Evolutionary conservation across 2,113 vertebrate genomes (phyloP), one percentile per base, ranked within the genome.

Genomic region (Paralichthys olivaceus): DNA sequence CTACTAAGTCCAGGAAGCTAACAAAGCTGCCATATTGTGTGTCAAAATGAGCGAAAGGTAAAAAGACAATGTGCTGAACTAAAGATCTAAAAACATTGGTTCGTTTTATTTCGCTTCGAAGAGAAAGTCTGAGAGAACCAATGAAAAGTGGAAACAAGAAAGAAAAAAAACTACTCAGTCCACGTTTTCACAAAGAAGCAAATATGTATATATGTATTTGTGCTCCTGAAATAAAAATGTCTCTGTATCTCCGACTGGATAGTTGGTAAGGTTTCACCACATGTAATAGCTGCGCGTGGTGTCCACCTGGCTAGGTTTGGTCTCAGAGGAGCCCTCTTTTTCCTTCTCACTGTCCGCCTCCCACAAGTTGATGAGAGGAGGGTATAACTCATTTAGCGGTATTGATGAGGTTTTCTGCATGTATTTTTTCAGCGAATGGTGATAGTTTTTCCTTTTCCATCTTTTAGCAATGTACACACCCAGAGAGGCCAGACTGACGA

Each of bases 321-420:
- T 90, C 86, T 99, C 98, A 1, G 95, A 92, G 23, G 95, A 92
- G 12, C 95, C 95, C 11, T 99, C 97, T 75, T 98, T 99, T 80
- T 99, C 98, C 74, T 98, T 99, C 86, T 99, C 98, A 37, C 93
- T 95, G 91, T 99, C 98, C 0, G 94, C 96, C 87, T 99, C 98
- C 98, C 98, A 99, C 89, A 99, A 93, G 90, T 97, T 99, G 88
- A 99, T 99, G 74, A 99, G 97, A 1, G 98, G 98, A 1, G 98
- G 98, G 87, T 99, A 99, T 60, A 99, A 93, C 94, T 99, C 98
- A 0, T 99, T 99, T 47, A 99, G 89, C 0, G 98, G 98, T 87
- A 99, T 98, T 0, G 98, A 98, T 1, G 98, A 99, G 60, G 97
- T 99, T 90, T 99, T 99, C 93, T 99, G 97, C 98, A 99, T 98